Evolutionary conservation across 2,113 vertebrate species (phyloP), one percentile per base, ranked within the genome.

Genomic region (Anolis carolinensis): DNA sequence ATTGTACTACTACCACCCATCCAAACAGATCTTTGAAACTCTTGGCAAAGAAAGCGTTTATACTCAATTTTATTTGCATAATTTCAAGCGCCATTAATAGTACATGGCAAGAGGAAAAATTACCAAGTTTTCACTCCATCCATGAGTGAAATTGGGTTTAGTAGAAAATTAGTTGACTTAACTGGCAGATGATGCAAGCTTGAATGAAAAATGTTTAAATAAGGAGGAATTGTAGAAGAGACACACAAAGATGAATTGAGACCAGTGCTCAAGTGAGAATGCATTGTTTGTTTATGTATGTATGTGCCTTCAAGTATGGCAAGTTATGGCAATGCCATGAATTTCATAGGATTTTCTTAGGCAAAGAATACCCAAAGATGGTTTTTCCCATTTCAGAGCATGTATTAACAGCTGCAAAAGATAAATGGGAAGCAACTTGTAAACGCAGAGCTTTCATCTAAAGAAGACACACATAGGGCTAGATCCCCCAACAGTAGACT

Each of bases 131-230:
- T 95, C 89, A 93, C 91, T 96, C 93, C 94, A 93, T 27, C 94
- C 96, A 94, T 93, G 95, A 96, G 96, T 96, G 95, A 96, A 96
- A 96, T 95, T 95, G 93, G 95, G 94, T 95, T 96, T 94, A 95
- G 95, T 88, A 92, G 93, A 92, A 96, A 96, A 96, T 96, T 94
- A 96, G 96, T 95, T 95, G 95, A 95, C 94, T 96, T 95, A 95
- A 95, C 94, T 92, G 95, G 93, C 89, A 94, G 92, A 93, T 95
- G 95, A 95, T 93, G 93, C 92, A 93, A 95, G 86, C 91, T 70
- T 70, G 91, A 90, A 94, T 93, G 93, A 87, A 91, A 87, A 83
- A 80, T 92, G 89, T 90, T 95, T 91, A 92, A 94, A 91, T 89
- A 91, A 91, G 86, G 80, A 88, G 32, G 81, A 67, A 89, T 6